Evolutionary conservation across 2,113 vertebrate species (phyloP).

Genomic region (Rhea americana): DNA sequence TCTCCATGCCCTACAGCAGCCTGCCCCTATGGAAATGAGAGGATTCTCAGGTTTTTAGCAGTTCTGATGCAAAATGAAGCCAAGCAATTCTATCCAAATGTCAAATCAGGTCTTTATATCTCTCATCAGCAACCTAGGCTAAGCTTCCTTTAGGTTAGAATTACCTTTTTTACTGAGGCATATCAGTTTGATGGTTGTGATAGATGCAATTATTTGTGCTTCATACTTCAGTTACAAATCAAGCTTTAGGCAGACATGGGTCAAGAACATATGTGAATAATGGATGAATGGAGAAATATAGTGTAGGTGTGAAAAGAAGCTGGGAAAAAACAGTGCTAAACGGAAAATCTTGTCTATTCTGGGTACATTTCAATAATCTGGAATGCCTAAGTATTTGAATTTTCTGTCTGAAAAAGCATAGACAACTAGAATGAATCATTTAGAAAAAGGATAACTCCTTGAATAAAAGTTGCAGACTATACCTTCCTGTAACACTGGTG

Average conservation of each 20-base stretch:
- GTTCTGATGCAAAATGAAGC: not conserved
- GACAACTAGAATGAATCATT: not conserved
- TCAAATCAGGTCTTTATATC: not conserved
- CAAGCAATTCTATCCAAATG: not conserved
- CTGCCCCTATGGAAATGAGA: not conserved
- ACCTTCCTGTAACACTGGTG: not conserved
- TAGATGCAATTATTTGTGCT: not conserved
- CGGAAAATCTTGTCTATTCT: not conserved
- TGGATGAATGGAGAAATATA: not conserved
- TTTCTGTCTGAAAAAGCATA: not conserved
- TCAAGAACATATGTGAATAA: constrained; percentile 25
- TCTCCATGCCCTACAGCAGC: not conserved
- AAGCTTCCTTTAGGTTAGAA: not conserved
- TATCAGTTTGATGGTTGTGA: not conserved
- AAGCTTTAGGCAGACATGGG: not conserved
- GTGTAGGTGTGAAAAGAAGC: not conserved
- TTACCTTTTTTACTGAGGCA: not conserved
- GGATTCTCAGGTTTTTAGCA: not conserved
- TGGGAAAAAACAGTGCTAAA: not conserved
- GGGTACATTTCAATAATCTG: not conserved
- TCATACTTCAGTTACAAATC: not conserved
- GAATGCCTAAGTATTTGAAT: not conserved
- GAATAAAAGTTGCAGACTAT: not conserved
- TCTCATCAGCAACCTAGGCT: not conserved
- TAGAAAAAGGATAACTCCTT: not conserved